These are phyloP conservation scores for Orussus abietinus DNA, from an alignment of 1,140 invertebrate species.

Conservation along the genomic window DNA sequence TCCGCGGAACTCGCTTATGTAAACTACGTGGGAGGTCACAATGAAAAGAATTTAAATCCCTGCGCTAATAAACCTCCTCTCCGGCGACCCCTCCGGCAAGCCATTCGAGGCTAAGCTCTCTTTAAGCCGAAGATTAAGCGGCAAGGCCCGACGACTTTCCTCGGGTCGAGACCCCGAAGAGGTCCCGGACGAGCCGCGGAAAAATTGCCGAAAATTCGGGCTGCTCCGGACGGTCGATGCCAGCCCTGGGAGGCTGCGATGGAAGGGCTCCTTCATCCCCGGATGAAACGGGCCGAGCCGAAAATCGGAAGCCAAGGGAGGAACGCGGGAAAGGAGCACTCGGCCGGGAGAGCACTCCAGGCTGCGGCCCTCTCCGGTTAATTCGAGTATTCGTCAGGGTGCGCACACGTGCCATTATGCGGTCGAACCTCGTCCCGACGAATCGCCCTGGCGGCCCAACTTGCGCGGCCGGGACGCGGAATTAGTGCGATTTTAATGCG, in stretches of 20 bases:
- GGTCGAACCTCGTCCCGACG: slow-evolving; percentile 32
- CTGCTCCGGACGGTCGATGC: slow-evolving; percentile 18
- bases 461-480: slow-evolving; percentile 16
- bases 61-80: slow-evolving; percentile 53
- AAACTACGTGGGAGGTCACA: slow-evolving; percentile 44
- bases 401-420: slow-evolving; percentile 34
- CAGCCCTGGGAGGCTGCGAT: no score
- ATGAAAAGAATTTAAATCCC: slow-evolving; percentile 56
- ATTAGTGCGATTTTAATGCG: slow-evolving; percentile 32
- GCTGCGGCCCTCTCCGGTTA: slow-evolving; percentile 23
- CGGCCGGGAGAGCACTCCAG: no score
- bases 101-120: slow-evolving; percentile 50
- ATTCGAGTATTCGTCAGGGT: slow-evolving; percentile 32
- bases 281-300: no score
- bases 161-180: slow-evolving; percentile 20
- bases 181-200: slow-evolving; percentile 11
- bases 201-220: slow-evolving; percentile 11
- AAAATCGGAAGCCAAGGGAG: no score
- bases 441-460: slow-evolving; percentile 27
- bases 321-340: no score
- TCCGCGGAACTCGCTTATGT: slow-evolving; percentile 55
- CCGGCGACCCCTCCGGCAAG: slow-evolving; percentile 47
- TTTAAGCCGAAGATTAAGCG: slow-evolving; percentile 50
- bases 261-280: no score
- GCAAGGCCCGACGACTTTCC: slow-evolving; percentile 50